Percentiles rank a stretch among this genome's conserved stretches.
Conservation (phyloP, 2,888 invertebrate genomes). For the Busseola fusca region DNA sequence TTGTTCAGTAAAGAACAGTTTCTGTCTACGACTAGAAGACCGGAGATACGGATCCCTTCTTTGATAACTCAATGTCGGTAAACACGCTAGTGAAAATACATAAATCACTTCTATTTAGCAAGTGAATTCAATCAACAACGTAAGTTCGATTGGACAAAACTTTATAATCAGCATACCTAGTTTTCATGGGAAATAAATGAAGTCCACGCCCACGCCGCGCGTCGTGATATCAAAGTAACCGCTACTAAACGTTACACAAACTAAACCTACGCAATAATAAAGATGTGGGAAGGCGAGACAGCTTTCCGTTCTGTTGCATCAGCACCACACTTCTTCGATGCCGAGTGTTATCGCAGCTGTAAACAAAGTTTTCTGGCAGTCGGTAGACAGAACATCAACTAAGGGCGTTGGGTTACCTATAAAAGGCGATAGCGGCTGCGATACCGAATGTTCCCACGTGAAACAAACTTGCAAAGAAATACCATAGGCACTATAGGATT, state of each 20-base stretch:
- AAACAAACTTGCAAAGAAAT: constrained; percentile 52
- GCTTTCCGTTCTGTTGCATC: constrained; percentile 57
- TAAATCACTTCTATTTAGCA: neutral
- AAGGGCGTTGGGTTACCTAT: constrained; percentile 66
- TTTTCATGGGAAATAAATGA: constrained; percentile 28
- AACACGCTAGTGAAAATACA: too few species aligned
- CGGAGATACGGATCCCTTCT: neutral
- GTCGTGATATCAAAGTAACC: constrained; percentile 36
- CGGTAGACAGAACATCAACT: constrained; percentile 69
- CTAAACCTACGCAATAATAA: constrained; percentile 42
- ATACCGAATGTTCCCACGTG: constrained; percentile 68
- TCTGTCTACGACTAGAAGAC: neutral
- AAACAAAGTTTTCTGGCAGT: constrained; percentile 62
- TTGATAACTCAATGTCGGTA: neutral
- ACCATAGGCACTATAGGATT: neutral
- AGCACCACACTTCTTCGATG: constrained; percentile 61
- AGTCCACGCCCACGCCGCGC: constrained; percentile 27
- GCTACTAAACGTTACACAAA: constrained; percentile 27
- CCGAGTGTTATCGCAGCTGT: constrained; percentile 61
- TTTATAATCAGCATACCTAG: constrained; percentile 14
- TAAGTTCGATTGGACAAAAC: constrained; percentile 4
- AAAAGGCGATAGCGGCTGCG: constrained; percentile 61
- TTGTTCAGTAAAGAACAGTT: neutral
- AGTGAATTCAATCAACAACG: neutral
- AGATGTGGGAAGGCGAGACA: constrained; percentile 60